Percentiles rank a stretch among this genome's conserved stretches.
Conservation (phyloP, 2,797 vertebrate species). For the Pangasius mekongensis region DNA sequence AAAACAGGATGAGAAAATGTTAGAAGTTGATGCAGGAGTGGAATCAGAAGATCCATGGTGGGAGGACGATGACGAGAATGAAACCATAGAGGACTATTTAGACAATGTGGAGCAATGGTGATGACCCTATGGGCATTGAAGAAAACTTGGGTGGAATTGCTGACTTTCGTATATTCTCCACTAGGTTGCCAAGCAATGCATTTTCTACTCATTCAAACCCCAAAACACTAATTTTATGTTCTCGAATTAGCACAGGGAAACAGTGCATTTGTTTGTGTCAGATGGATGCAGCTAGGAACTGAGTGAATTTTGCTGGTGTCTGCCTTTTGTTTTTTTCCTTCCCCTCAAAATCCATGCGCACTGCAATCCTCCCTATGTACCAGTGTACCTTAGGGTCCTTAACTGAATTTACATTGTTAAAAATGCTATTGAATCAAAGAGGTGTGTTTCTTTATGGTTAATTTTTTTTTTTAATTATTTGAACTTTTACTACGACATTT, state of each 20-base stretch:
- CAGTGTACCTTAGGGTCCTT: constrained; percentile 30
- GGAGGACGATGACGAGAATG: constrained; percentile 74
- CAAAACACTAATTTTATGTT: constrained; percentile 14
- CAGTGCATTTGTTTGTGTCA: neutral
- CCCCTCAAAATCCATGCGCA: neutral
- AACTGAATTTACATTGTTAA: constrained; percentile 23
- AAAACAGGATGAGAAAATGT: constrained; percentile 41
- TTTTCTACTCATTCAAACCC: constrained; percentile 13
- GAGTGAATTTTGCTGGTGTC: constrained; percentile 11
- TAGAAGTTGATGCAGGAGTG: constrained; percentile 52
- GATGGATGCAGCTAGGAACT: neutral
- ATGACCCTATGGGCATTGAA: constrained; percentile 41
- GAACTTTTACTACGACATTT: constrained; percentile 22
- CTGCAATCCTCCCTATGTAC: constrained; percentile 17
- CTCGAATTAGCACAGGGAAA: constrained; percentile 17
- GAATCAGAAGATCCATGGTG: constrained; percentile 70
- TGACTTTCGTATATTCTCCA: neutral
- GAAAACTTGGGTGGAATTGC: neutral
- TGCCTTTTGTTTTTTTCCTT: neutral
- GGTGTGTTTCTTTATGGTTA: constrained; percentile 11
- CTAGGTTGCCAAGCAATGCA: neutral
- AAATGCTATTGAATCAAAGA: constrained; percentile 36
- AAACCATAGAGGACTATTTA: constrained; percentile 78
- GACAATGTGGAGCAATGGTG: constrained; percentile 93
- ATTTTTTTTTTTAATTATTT: constrained; percentile 11